Evolutionary conservation across 1,140 invertebrate species (phyloP), one percentile per base, ranked within the genome.

Genomic region (Zaprionus lachaisei): DNA sequence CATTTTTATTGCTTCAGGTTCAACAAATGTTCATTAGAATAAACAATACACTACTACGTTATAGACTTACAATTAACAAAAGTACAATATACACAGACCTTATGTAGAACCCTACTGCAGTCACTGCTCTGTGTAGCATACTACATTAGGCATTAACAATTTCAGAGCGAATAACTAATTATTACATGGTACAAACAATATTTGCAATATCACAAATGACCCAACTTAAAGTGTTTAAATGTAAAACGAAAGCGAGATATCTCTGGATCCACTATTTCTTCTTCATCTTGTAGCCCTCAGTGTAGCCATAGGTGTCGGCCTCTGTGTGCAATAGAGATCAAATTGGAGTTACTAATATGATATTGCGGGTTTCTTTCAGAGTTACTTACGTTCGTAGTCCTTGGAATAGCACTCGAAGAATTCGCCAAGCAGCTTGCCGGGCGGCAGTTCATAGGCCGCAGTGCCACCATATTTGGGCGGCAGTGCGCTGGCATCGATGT

Each of bases 401-500:
- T 94, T 91, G 64, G 95, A 92, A 69, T 94, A 95, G 60, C 85
- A 90, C 51, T 92, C 92, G 38, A 95, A 91, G 82, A 95, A 94
- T 15, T 95, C 93, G 38, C 93, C 94, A 5, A 95, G 80, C 9
- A 93, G 60, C 41, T 93, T 77, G 11, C 94, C 94, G 37, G 94
- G 93, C 20, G 94, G 93, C 24, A 93, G 79, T 20, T 94, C 93
- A 74, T 94, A 90, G 6, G 94, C 92, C 28, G 94, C 81, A 4
- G 94, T 94, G 3, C 97, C 97, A 1, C 96, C 97, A 55, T 96
- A 96, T 74, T 94, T 94, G 1, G 92, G 92, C 0, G 97, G 96
- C 47, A 98, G 91, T 38, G 94, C 94, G 51, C 95, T 95, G 2
- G 94, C 93, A 37, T 95, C 94, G 44, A 97, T 94, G 65, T 95